Evolutionary conservation across 2,888 invertebrate genomes (phyloP), one percentile per base, ranked within the genome.

Genomic region (Stramonita haemastoma): DNA sequence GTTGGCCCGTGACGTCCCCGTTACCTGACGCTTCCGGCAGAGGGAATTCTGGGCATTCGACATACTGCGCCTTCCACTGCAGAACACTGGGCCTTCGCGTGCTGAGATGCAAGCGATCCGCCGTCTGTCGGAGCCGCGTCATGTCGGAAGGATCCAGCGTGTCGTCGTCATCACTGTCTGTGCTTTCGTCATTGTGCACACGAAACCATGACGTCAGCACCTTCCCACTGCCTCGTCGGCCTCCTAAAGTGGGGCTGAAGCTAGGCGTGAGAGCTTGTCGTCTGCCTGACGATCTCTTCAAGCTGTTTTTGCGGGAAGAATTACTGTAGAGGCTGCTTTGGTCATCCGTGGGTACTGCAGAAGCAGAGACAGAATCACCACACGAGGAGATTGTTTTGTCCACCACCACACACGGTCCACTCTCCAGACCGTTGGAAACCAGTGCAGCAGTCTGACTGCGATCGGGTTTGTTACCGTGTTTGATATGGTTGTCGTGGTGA

Each of bases 81-180:
- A 89, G 81, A 56, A 89, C 86, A 46, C 92, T 92, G 46, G 90
- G 90, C 36, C 92, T 36, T 56, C 91, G 86, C 56, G 92, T 92
- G 29, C 88, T 87, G 36, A 92, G 89, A 4, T 90, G 90, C 77
- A 92, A 29, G 22, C 90, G 86, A 11, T 90, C 90, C 8, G 91
- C 89, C 46, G 90, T 90, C 89, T 91, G 89, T 56, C 89, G 87
- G 56, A 90, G 57, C n/a, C 89, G 84, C 36, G 87, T 66, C 87
- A 90, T 46, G 60, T 89, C 90, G 26, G 90, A 90, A 4, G 87
- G 66, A 15, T 13, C 13, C 22, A 81, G 57, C 19, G 22, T 66
- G 70, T n/a, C 29, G 17, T 17, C n/a, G 56, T 84, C 85, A n/a
- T 89, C 89, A 15, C 22, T 32, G 84, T 84, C 85, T 73, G 26